These are phyloP conservation scores for Lutjanus argentimaculatus DNA, from an alignment of 2,797 vertebrate species.

Conservation along the genomic window DNA sequence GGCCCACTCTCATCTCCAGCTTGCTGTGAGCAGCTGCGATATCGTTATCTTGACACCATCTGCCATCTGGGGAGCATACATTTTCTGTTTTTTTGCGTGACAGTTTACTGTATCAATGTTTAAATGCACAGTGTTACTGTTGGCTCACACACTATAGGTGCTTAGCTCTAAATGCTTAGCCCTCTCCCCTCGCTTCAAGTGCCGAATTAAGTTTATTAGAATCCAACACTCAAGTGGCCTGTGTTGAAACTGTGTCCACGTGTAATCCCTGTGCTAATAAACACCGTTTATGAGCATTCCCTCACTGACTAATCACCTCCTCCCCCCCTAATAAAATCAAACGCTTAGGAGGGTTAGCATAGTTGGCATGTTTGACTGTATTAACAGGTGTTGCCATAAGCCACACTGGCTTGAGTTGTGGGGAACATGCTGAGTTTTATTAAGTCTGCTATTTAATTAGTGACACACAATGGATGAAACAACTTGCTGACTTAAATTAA, in stretches of 20 bases:
- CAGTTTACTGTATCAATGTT: background rate
- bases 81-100: conserved; percentile 5
- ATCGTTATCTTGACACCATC: conserved; percentile 26
- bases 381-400: conserved; percentile 63
- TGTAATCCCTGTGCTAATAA: conserved; percentile 53
- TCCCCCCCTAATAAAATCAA: conserved; percentile 55
- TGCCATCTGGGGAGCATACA: conserved; percentile 9
- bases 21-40: conserved; percentile 23
- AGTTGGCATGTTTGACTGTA: conserved; percentile 61
- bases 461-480: conserved; percentile 19
- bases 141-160: background rate
- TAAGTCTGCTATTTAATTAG: conserved; percentile 50
- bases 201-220: conserved; percentile 25
- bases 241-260: conserved; percentile 35
- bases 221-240: conserved; percentile 14
- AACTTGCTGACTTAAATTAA: background rate
- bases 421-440: conserved; percentile 46
- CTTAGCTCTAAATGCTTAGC: conserved; percentile 28
- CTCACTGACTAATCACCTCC: conserved; percentile 51
- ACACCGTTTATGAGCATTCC: conserved; percentile 61
- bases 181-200: conserved; percentile 12
- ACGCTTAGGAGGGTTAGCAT: conserved; percentile 39
- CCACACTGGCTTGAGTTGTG: conserved; percentile 34
- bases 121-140: background rate
- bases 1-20: background rate